These are phyloP conservation scores for Dipodomys merriami DNA, from an alignment of 2,113 vertebrate species.

Conservation along the genomic window DNA sequence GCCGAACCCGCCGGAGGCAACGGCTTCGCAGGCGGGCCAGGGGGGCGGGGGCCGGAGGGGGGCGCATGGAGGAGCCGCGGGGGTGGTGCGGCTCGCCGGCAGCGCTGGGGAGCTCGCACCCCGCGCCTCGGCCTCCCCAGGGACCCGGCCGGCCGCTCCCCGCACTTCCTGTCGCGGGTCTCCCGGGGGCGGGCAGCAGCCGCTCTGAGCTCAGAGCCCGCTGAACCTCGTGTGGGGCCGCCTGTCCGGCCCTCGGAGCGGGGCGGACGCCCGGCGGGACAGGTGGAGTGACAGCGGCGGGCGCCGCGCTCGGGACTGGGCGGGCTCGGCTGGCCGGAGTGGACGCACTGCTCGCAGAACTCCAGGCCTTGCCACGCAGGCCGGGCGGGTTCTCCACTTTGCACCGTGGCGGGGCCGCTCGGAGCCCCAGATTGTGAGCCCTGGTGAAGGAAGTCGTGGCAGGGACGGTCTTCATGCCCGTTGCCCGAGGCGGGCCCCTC, in stretches of 20 bases:
- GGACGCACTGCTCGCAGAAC: background rate
- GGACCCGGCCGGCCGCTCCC: background rate
- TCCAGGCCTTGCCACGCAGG: background rate
- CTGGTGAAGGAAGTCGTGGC: background rate
- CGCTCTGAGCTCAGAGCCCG: background rate
- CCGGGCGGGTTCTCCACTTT: background rate
- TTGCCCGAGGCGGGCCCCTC: background rate
- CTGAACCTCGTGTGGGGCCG: background rate
- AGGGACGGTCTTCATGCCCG: background rate
- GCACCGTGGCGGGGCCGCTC: background rate
- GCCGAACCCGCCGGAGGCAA: background rate
- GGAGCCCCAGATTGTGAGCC: background rate
- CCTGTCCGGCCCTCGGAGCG: background rate
- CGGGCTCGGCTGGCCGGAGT: background rate
- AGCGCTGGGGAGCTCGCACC: slow-evolving; percentile 56
- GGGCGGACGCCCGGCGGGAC: background rate
- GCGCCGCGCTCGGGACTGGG: background rate
- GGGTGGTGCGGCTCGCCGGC: slow-evolving; percentile 48
- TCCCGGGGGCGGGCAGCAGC: background rate
- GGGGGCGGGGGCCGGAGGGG: background rate
- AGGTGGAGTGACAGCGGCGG: slow-evolving; percentile 32
- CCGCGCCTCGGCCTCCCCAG: slow-evolving; percentile 13
- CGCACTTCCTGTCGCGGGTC: background rate
- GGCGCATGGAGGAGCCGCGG: slow-evolving; percentile 59
- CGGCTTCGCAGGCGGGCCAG: background rate